Conservation (phyloP, 2,797 vertebrate species). For the Antennarius maculatus region DNA sequence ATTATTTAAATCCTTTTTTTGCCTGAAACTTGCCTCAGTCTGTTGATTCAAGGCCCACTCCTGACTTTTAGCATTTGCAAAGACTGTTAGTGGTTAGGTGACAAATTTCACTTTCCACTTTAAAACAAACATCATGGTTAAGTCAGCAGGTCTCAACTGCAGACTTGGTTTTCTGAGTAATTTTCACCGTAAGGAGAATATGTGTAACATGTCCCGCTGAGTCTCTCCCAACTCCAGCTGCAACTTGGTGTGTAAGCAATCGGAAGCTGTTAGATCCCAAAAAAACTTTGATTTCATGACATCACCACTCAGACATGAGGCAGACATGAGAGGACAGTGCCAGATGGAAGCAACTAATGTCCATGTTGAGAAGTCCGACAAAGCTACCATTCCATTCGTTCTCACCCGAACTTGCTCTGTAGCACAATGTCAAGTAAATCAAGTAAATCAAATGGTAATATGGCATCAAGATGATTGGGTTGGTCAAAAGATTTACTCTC, state of each 20-base stretch:
- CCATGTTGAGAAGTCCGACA: conserved; percentile 16
- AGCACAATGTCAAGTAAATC: background rate
- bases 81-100: background rate
- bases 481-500: background rate
- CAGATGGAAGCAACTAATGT: conserved; percentile 63
- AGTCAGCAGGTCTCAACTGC: background rate
- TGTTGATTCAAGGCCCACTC: background rate
- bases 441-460: background rate
- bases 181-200: conserved; percentile 7
- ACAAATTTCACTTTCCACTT: background rate
- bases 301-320: conserved; percentile 67
- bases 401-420: conserved; percentile 12
- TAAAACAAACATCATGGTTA: background rate
- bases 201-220: conserved; percentile 6
- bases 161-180: background rate
- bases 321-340: conserved; percentile 58
- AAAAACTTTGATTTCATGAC: conserved; percentile 60
- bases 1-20: background rate
- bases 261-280: conserved; percentile 36
- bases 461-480: background rate
- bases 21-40: too few relatives aligned
- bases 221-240: conserved; percentile 19
- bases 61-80: too few relatives aligned
- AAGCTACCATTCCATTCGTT: conserved; percentile 24
- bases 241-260: conserved; percentile 11